phyloP scores from a whole-genome alignment of 2,797 vertebrate genomes.

The Chrosomus eos region DNA sequence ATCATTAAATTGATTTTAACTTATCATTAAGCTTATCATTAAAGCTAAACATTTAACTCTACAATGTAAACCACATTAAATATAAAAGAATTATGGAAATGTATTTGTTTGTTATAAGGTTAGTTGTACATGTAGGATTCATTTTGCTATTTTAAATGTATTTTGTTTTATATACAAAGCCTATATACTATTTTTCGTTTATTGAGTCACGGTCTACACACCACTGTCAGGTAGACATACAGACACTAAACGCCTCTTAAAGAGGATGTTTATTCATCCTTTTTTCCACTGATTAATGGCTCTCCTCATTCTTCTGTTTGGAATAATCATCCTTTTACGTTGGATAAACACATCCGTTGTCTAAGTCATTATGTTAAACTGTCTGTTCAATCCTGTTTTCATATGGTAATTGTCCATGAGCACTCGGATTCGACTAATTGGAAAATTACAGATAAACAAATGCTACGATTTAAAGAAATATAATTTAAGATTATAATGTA shows the following conservation, averaged over 20 bases:
- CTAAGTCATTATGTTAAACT: slow-evolving; percentile 67
- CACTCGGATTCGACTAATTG: slow-evolving; percentile 61
- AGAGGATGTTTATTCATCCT: slow-evolving; percentile 61
- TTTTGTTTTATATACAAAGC: neutral
- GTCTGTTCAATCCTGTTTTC: slow-evolving; percentile 64
- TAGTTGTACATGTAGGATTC: neutral
- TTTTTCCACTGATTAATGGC: slow-evolving; percentile 67
- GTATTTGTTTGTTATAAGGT: neutral
- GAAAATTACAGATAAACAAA: slow-evolving; percentile 54
- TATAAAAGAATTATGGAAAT: neutral
- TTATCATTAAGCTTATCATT: neutral
- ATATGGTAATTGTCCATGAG: slow-evolving; percentile 57
- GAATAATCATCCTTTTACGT: slow-evolving; percentile 68
- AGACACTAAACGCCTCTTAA: slow-evolving; percentile 59
- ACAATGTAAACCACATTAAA: neutral
- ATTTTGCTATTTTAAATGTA: neutral
- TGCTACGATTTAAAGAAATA: slow-evolving; percentile 21
- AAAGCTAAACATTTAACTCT: neutral
- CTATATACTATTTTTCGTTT: slow-evolving; percentile 12
- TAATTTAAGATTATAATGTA: neutral
- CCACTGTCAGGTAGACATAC: slow-evolving; percentile 56
- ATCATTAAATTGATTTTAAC: neutral
- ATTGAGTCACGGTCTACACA: slow-evolving; percentile 51
- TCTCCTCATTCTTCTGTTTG: slow-evolving; percentile 57
- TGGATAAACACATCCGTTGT: slow-evolving; percentile 69